phyloP scores from a whole-genome alignment of 2,888 invertebrate species.

The Chorisops tibialis region DNA sequence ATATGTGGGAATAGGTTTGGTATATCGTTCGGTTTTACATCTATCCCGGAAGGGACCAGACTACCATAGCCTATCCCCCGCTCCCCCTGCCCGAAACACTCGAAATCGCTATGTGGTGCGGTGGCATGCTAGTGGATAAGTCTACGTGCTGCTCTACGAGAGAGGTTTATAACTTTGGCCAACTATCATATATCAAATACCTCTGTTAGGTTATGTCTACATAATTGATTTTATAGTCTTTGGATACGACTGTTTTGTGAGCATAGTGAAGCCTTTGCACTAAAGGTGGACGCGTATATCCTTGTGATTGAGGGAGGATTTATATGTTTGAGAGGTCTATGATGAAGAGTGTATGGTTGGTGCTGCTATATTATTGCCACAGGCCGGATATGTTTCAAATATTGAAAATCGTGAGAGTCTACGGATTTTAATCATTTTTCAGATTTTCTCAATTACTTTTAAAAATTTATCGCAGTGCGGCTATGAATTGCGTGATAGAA shows the following conservation, averaged over 20 bases:
- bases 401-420: too few relatives aligned
- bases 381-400: too few relatives aligned
- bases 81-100: neutral
- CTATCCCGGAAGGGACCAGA: neutral
- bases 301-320: too few relatives aligned
- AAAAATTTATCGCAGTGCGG: too few relatives aligned
- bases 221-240: conserved; percentile 35
- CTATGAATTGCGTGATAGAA: too few relatives aligned
- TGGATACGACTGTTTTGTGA: conserved; percentile 5
- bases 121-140: neutral
- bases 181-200: conserved; percentile 35
- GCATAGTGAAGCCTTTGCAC: too few relatives aligned
- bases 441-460: too few relatives aligned
- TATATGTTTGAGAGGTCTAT: too few relatives aligned
- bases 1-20: neutral
- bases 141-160: conserved; percentile 9
- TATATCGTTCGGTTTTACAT: neutral
- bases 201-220: conserved; percentile 32
- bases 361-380: too few relatives aligned
- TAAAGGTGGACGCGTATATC: too few relatives aligned
- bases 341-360: too few relatives aligned
- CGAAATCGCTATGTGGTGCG: neutral
- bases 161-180: conserved; percentile 30
- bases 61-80: neutral
- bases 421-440: too few relatives aligned